These are phyloP conservation scores for Triplophysa rosa DNA, from an alignment of 2,113 vertebrate species.

Conservation along the genomic window DNA sequence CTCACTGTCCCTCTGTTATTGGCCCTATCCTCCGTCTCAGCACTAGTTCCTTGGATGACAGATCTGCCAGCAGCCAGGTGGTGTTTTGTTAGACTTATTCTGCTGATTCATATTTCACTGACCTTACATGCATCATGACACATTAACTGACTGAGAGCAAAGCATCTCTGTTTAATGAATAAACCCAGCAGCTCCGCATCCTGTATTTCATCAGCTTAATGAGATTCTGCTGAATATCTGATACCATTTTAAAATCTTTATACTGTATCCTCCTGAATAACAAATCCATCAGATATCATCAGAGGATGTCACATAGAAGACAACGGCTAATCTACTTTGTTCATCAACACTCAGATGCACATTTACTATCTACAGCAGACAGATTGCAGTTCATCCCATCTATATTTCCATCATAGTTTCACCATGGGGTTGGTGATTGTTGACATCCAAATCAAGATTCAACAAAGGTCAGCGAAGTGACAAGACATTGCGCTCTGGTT, in stretches of 20 bases:
- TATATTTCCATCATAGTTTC: not conserved
- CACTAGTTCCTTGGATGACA: slow-evolving; percentile 29
- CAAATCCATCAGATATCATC: too few relatives aligned
- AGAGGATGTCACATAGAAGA: too few relatives aligned
- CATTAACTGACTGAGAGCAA: slow-evolving; percentile 11
- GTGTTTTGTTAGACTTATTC: slow-evolving; percentile 24
- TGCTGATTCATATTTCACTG: slow-evolving; percentile 50
- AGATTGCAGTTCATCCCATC: not conserved
- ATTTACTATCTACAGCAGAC: not conserved
- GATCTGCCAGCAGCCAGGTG: slow-evolving; percentile 46
- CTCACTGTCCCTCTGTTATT: slow-evolving; percentile 26
- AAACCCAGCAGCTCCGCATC: not conserved
- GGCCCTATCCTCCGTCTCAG: slow-evolving; percentile 34
- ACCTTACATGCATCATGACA: slow-evolving; percentile 37
- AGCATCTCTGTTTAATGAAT: slow-evolving; percentile 33
- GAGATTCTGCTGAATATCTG: too few relatives aligned
- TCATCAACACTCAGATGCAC: not conserved
- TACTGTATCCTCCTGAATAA: too few relatives aligned
- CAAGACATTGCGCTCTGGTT: too few relatives aligned
- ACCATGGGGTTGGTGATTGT: not conserved
- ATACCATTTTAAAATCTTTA: too few relatives aligned
- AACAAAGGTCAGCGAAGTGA: too few relatives aligned
- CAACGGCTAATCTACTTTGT: not conserved
- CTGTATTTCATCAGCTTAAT: not conserved
- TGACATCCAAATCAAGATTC: not conserved